These are phyloP conservation scores for Sebastes wilsoni DNA, from an alignment of 2,797 vertebrate species.

Conservation along the genomic window DNA sequence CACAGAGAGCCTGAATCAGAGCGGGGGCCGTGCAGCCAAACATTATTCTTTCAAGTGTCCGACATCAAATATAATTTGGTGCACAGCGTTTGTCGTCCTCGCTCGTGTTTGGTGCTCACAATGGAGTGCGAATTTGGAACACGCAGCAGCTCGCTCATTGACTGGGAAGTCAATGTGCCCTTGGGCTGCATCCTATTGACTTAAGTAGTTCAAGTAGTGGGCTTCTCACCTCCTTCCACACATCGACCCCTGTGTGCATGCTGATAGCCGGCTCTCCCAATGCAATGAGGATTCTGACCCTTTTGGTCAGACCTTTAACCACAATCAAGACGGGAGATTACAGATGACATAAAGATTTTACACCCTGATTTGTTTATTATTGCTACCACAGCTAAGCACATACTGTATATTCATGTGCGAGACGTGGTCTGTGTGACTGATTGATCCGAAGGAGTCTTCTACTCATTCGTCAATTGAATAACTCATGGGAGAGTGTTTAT, in stretches of 20 bases:
- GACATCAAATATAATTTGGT: slow-evolving; percentile 58
- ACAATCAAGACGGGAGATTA: neutral
- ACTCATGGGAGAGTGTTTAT: neutral
- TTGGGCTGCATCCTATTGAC: slow-evolving; percentile 71
- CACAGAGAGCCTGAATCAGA: slow-evolving; percentile 32
- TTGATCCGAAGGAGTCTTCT: neutral
- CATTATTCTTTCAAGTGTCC: slow-evolving; percentile 52
- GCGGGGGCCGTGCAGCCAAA: slow-evolving; percentile 25
- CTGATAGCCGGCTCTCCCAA: slow-evolving; percentile 33
- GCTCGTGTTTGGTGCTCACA: slow-evolving; percentile 35
- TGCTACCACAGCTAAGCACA: neutral
- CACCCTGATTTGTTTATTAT: neutral
- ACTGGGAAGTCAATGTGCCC: slow-evolving; percentile 64
- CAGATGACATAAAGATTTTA: slow-evolving; percentile 8
- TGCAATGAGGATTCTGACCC: slow-evolving; percentile 30
- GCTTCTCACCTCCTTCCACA: slow-evolving; percentile 38
- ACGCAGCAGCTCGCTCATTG: slow-evolving; percentile 39
- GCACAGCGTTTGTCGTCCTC: slow-evolving; percentile 32
- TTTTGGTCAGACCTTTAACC: slow-evolving; percentile 18
- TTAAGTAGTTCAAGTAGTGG: slow-evolving; percentile 51
- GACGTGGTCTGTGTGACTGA: neutral
- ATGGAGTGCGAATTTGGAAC: slow-evolving; percentile 35
- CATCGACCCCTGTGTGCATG: slow-evolving; percentile 32
- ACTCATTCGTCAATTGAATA: neutral
- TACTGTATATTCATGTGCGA: neutral